Base-by-base conservation (phyloP, 2,888 invertebrate species). In the Diarsia dahlii region DNA sequence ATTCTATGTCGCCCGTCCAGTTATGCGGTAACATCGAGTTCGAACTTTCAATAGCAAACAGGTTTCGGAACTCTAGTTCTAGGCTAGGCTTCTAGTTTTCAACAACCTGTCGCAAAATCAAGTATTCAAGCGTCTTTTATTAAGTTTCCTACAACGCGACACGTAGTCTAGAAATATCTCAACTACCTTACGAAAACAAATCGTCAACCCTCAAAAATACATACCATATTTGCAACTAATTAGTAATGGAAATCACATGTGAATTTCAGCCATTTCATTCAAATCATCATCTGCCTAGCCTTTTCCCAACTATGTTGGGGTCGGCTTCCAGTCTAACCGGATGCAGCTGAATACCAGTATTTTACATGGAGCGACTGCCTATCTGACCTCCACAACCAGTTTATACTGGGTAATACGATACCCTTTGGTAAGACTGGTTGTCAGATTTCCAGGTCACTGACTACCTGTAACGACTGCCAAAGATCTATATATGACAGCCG, bases 1-100 rank as follows among this genome's bases (percentile, higher is more conserved):
- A 71, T 3, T 54, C 45, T 67, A 46, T 46, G 48, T 52, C 45
- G 13, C 48, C 54, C 62, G 9, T 60, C 52, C 15, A 58, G 39
- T 45, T 74, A 58, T 71, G 60, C 63, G 45, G 50, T 71, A 82
- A 78, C 48, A 74, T 18, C 28, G 23, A 45, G 64, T 64, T 34
- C 1, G 13, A 62, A 64, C 77, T 74, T 74, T 68, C 48, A 64
- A 74, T 71, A 78, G 60, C 70, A 82, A 78, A 78, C 74, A 46
- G 58, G 67, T 81, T 68, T 71, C 13, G 15, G 58, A 63, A 82
- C 45, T 78, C 45, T 71, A 82, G 83, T 81, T 81, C 82, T 88
- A 81, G 78, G 86, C 79, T 76, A 81, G 76, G 70, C 90, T 76
- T 80, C 76, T 50, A 48, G 80, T 80, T 82, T 68, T 71, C 62